Percentiles rank a stretch among this genome's conserved stretches.
Conservation (phyloP, 1,140 invertebrate species). For the Danaus melanippus region DNA sequence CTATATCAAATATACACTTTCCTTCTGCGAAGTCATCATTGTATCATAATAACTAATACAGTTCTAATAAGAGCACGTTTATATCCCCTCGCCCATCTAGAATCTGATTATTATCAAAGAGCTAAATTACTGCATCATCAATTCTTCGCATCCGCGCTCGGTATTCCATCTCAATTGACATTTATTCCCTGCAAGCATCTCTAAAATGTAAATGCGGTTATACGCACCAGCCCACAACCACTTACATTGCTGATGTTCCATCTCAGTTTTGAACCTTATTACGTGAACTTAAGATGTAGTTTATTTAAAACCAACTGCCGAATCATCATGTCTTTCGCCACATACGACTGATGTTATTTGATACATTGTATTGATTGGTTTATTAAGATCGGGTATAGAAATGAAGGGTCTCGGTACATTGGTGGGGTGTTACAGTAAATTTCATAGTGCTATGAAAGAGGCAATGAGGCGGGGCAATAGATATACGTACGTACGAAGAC, state of each 20-base stretch:
- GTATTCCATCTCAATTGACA: constrained; percentile 67
- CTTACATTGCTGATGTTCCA: constrained; percentile 14
- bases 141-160: constrained; percentile 55
- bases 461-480: constrained; percentile 63
- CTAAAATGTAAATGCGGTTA: constrained; percentile 69
- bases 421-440: constrained; percentile 45
- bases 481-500: constrained; percentile 53
- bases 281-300: constrained; percentile 25
- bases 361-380: constrained; percentile 57
- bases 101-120: constrained; percentile 53
- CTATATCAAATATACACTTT: too few species aligned
- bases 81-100: constrained; percentile 39
- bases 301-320: constrained; percentile 24
- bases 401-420: constrained; percentile 39
- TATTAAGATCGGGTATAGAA: constrained; percentile 61
- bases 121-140: constrained; percentile 67
- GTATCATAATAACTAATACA: constrained; percentile 20
- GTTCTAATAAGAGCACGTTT: constrained; percentile 25
- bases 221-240: constrained; percentile 49
- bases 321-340: constrained; percentile 23
- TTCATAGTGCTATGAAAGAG: constrained; percentile 58
- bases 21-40: constrained; percentile 9
- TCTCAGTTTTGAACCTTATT: constrained; percentile 32
- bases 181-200: constrained; percentile 65
- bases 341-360: constrained; percentile 46